Base-by-base conservation (phyloP, 2,797 vertebrate species). In the Oreochromis mossambicus region DNA sequence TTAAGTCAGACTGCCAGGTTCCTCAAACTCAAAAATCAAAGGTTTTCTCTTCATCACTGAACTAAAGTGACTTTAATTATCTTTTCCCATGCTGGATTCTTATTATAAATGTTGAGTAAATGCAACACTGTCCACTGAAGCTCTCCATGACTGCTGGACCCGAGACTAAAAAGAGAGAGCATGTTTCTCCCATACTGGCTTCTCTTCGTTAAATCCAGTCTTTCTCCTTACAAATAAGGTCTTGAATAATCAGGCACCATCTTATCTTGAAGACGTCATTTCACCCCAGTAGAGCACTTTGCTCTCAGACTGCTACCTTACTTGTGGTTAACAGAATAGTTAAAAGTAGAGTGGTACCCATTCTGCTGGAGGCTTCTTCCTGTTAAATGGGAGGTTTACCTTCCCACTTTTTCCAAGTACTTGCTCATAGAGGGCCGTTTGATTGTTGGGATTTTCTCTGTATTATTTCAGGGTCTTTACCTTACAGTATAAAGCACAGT, bases 111-210 rank as follows among this genome's bases (percentile, higher is more conserved):
- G 3, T 41, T 8, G 63, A 1, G 36, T 21, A 66, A 41, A 66
- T 66, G 3, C 34, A 43, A 14, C 63, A 15, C n/a, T 14, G 12
- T 14, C 5, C 63, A 66, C 34, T 38, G n/a, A 0, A 43, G 36
- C 36, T 43, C 12, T 24, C 12, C 0, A 24, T 68, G 50, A n/a
- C 7, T 38, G 11, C 61, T 5, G 34, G 0, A 38, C 19, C 61
- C n/a, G 38, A 66, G 34, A 66, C 58, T 63, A 0, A 26, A 55
- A 55, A 26, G 24, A 55, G 24, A 55, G 24, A 52, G n/a, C 51
- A 52, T 24, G 51, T 2, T 52, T 52, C 51, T 52, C 5, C 10
- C 51, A 21, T 52, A 52, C n/a, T 52, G 51, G n/a, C n/a, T 52
- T 52, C 10, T 52, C 51, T 52, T 52, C 51, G 51, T 52, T 52